Evolutionary conservation across 1,140 invertebrate species (phyloP).

Genomic region (Stratiolaelaps scimitus): DNA sequence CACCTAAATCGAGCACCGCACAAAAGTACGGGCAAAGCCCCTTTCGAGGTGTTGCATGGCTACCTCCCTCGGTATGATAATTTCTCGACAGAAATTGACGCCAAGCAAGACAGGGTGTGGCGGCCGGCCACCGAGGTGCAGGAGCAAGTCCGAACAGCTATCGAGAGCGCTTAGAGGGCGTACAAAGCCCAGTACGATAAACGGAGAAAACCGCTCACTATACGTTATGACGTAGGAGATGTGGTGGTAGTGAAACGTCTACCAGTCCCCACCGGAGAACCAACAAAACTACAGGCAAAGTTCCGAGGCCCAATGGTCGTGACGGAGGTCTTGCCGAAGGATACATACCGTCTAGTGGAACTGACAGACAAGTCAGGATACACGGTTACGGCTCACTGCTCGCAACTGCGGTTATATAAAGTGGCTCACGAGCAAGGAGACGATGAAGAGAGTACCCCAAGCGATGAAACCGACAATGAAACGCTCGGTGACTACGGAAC

Average conservation of each 20-base stretch:
- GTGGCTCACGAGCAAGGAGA: constrained; percentile 6
- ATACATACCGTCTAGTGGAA: constrained; percentile 23
- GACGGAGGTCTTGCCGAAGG: constrained; percentile 9
- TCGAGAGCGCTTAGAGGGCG: background rate
- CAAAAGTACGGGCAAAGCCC: background rate
- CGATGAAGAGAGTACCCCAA: background rate
- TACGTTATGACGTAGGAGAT: constrained; percentile 8
- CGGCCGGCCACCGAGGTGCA: background rate
- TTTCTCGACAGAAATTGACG: background rate
- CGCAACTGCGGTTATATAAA: no score
- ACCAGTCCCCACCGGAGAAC: background rate
- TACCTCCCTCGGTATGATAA: background rate
- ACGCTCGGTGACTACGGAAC: no score
- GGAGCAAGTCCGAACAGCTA: background rate
- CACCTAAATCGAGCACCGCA: background rate
- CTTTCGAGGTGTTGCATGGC: background rate
- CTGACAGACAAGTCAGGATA: constrained; percentile 3
- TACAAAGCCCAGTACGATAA: background rate
- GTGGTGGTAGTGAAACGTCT: constrained; percentile 4
- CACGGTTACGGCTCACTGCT: no score
- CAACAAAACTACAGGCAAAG: no score
- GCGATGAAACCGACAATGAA: no score
- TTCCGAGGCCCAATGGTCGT: constrained; percentile 19
- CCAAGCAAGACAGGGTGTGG: background rate
- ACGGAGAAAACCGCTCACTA: background rate